Conservation (phyloP, 2,888 invertebrate genomes). For the Coronaproctus castanopsis region DNA sequence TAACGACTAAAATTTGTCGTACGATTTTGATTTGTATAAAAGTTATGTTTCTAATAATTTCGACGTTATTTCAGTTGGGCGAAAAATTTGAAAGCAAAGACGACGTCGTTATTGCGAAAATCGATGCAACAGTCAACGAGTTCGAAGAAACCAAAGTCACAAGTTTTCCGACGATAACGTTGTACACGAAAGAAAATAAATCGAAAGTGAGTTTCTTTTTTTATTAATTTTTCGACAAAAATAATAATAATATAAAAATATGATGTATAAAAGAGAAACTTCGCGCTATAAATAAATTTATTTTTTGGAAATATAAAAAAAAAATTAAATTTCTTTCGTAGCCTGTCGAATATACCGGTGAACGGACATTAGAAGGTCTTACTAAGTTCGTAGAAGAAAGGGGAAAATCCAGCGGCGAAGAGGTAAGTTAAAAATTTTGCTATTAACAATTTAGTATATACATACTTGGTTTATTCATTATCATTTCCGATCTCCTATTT, state of each 20-base stretch:
- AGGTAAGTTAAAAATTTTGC: too few species aligned
- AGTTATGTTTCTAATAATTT: neutral
- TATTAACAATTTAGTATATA: too few species aligned
- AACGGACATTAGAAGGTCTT: constrained; percentile 81
- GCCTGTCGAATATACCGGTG: constrained; percentile 80
- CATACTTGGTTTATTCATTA: too few species aligned
- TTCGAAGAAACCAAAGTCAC: constrained; percentile 84
- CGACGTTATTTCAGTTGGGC: constrained; percentile 40
- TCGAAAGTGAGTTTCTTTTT: constrained; percentile 41
- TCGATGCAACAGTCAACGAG: constrained; percentile 97
- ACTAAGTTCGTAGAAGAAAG: constrained; percentile 82
- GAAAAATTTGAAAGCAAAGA: constrained; percentile 74
- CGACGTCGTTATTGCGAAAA: constrained; percentile 84
- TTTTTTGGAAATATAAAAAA: neutral
- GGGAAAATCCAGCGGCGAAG: constrained; percentile 37
- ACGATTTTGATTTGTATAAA: too few species aligned
- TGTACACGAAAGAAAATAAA: constrained; percentile 83
- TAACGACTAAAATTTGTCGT: too few species aligned
- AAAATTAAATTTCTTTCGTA: too few species aligned
- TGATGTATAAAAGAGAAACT: neutral
- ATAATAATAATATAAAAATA: neutral
- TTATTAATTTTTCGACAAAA: neutral
- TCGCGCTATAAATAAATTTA: neutral
- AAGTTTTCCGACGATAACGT: constrained; percentile 84
- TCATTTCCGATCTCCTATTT: too few species aligned